phyloP scores from a whole-genome alignment of 2,113 vertebrate species.

The Sceloporus undulatus region DNA sequence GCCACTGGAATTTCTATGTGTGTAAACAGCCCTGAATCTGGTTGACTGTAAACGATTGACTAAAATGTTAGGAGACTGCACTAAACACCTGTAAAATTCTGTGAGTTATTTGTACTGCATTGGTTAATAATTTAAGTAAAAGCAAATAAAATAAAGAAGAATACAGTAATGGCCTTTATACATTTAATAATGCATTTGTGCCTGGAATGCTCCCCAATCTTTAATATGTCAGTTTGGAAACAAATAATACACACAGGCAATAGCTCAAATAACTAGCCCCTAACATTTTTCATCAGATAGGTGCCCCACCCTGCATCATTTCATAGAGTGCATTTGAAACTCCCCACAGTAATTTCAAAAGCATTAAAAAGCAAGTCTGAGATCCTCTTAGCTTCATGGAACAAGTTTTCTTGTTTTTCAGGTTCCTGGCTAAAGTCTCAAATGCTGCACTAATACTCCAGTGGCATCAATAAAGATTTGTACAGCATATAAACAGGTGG shows the following conservation, averaged over 20 bases:
- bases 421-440: neutral
- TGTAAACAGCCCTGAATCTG: neutral
- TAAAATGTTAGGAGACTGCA: neutral
- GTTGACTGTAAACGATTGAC: neutral
- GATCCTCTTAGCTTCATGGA: neutral
- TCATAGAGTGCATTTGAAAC: neutral
- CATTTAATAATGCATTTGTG: neutral
- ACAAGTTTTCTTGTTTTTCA: neutral
- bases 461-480: neutral
- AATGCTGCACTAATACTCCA: neutral
- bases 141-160: neutral
- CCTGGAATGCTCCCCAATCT: neutral
- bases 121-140: neutral
- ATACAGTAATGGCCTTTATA: neutral
- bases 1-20: neutral
- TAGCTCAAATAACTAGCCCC: neutral
- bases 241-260: neutral
- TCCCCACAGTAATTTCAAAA: neutral
- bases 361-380: neutral
- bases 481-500: slow-evolving; percentile 31
- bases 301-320: neutral
- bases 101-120: neutral
- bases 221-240: neutral
- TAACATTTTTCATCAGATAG: neutral
- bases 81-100: neutral